A percentile compares a stretch with the other conserved stretches of the same genome.
Evolutionary conservation across 2,797 vertebrate genomes (phyloP).

Genomic region (Ctenopoma multispine): DNA sequence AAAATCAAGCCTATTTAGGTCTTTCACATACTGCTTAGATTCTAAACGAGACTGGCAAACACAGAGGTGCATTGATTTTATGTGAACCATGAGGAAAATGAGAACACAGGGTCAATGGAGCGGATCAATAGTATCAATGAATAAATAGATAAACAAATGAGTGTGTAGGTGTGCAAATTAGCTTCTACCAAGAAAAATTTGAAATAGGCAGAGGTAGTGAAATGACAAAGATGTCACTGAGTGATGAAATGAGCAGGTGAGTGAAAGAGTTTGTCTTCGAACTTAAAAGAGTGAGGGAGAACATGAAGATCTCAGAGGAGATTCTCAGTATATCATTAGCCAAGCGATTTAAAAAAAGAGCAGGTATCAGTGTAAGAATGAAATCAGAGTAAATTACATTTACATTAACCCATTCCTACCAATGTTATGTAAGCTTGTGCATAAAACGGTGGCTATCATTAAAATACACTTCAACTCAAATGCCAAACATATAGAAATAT

Average conservation of each 20-base stretch:
- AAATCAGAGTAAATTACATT: conserved; percentile 33
- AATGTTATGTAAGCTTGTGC: too few relatives aligned
- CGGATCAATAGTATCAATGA: conserved; percentile 61
- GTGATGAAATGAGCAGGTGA: conserved; percentile 49
- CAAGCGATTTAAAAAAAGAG: conserved; percentile 33
- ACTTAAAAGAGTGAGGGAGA: conserved; percentile 38
- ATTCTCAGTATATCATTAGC: conserved; percentile 50
- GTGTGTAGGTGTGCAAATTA: conserved; percentile 66
- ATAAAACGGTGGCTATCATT: neutral
- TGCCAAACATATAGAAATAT: neutral
- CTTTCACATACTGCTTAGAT: conserved; percentile 36
- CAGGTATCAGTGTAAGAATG: conserved; percentile 4
- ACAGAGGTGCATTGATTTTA: conserved; percentile 58
- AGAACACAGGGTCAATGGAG: conserved; percentile 62
- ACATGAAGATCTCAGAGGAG: conserved; percentile 35
- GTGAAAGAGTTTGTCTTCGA: conserved; percentile 58
- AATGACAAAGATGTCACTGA: conserved; percentile 42
- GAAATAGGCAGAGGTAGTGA: conserved; percentile 42
- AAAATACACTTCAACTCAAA: neutral
- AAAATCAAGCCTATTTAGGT: conserved; percentile 25
- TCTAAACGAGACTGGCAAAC: conserved; percentile 42
- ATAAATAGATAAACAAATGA: conserved; percentile 73
- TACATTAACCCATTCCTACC: neutral
- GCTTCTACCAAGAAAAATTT: conserved; percentile 42
- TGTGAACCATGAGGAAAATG: conserved; percentile 46